phyloP scores from a whole-genome alignment of 2,888 invertebrate species.

The Emmelina monodactyla region DNA sequence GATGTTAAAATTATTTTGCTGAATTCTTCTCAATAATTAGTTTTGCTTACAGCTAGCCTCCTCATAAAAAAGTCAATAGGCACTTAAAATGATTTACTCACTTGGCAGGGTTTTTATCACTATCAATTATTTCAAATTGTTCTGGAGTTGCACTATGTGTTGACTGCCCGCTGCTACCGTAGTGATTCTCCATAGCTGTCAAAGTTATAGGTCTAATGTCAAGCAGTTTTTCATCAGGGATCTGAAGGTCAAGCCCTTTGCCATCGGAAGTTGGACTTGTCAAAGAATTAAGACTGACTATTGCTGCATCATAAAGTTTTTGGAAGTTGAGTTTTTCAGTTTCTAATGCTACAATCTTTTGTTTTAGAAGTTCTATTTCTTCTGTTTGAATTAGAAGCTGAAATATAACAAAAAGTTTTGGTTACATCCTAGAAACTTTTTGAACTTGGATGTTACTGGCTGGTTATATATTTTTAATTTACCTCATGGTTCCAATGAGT shows the following conservation, averaged over 20 bases:
- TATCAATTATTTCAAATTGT: constrained; percentile 70
- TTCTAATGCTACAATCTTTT: constrained; percentile 59
- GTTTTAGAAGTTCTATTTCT: constrained; percentile 64
- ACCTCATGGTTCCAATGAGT: constrained; percentile 58
- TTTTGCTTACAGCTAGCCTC: background rate
- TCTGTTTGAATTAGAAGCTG: constrained; percentile 57
- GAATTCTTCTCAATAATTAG: background rate
- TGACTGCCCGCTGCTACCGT: constrained; percentile 57
- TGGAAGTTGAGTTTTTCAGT: constrained; percentile 67
- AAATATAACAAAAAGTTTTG: too few relatives aligned
- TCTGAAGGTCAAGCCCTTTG: constrained; percentile 37
- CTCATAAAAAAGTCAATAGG: background rate
- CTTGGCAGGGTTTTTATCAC: constrained; percentile 50
- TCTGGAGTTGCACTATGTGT: constrained; percentile 68
- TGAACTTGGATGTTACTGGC: background rate
- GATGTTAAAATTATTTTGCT: background rate
- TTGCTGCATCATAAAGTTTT: constrained; percentile 57
- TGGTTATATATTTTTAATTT: constrained; percentile 5
- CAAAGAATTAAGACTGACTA: constrained; percentile 53
- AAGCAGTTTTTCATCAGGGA: constrained; percentile 34
- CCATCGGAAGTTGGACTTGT: constrained; percentile 49
- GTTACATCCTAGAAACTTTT: background rate
- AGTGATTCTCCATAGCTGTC: constrained; percentile 55
- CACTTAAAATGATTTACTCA: constrained; percentile 23
- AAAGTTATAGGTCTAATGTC: constrained; percentile 36